Base-by-base conservation (phyloP, 1,140 invertebrate genomes). In the Drosophila funebris region DNA sequence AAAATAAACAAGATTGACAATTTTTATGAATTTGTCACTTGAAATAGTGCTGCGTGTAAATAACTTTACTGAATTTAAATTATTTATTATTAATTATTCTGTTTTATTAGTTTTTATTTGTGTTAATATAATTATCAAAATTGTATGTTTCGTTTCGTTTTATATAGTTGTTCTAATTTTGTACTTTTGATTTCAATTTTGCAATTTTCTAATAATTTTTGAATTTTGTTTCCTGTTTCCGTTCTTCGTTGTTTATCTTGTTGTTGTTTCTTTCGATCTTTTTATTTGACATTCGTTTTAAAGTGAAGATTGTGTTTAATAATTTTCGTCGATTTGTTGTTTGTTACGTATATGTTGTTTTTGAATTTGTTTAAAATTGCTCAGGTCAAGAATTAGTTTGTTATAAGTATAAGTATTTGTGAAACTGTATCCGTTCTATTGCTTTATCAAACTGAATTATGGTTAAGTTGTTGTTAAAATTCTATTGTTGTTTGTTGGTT, bases 111-210 rank as follows among this genome's bases (percentile, higher is more conserved):
- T 31, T 20, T 58, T 22, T 43, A 8, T 44, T 58, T 2, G 2
- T 7, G n/a, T 43, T 18, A 41, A 43, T 16, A 43, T 43, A 43
- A 18, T 31, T 43, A 27, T 39, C 53, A 24, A 56, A 41, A 24
- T 43, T 57, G 22, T 18, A 7, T 43, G 4, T 18, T 56, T 41
- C 29, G 53, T 43, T 64, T 53, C 11, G 60, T 58, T 73, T 73
- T 53, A 39, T 52, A 58, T 67, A 56, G 39, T 69, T 69, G 22
- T 44, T 63, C 58, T 27, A 48, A 36, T 53, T 89, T 90, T 90
- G 87, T 90, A 90, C 87, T 90, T 87, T 90, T 90, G 46, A 73
- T 90, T 82, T 78, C 81, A 76, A 90, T 79, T 80, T 82, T 82
- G 46, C 63, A 61, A 68, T 58, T 50, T 48, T 66, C 14, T 58